A percentile compares a stretch with the other conserved stretches of the same genome.
phyloP scores from a whole-genome alignment of 2,888 invertebrate genomes.

The Allolobophora icterica region DNA sequence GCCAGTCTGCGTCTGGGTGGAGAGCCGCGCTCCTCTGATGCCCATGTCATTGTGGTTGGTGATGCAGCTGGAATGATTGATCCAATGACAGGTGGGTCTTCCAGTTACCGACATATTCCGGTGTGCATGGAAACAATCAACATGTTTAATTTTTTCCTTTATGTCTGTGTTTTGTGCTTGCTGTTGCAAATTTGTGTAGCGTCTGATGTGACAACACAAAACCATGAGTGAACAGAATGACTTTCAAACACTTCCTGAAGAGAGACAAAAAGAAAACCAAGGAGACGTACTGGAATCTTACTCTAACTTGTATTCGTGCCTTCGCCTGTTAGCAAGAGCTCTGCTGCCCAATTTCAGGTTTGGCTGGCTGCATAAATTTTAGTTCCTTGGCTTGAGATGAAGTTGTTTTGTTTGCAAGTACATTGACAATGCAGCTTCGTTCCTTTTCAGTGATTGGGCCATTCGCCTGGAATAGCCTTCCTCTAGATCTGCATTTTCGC shows the following conservation, averaged over 20 bases:
- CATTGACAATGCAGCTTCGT: too few species aligned
- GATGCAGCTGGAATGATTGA: conserved; percentile 60
- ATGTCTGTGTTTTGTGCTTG: not conserved
- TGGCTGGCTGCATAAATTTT: too few species aligned
- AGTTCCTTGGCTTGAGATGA: too few species aligned
- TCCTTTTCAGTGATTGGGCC: too few species aligned
- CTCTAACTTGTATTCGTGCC: not conserved
- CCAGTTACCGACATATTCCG: not conserved
- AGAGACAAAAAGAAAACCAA: too few species aligned
- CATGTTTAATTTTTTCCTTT: not conserved
- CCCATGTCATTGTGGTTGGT: conserved; percentile 55
- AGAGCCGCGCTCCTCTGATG: conserved; percentile 51
- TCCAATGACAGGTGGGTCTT: conserved; percentile 54
- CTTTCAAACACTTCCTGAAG: not conserved
- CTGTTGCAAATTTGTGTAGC: not conserved
- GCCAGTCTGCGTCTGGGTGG: conserved; percentile 57
- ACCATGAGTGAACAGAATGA: too few species aligned
- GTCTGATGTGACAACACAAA: not conserved
- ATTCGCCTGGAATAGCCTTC: too few species aligned
- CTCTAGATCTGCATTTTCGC: too few species aligned
- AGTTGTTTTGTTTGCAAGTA: too few species aligned
- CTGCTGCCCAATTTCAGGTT: too few species aligned
- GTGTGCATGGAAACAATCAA: not conserved
- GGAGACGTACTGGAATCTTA: not conserved
- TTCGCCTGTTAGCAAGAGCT: too few species aligned